phyloP scores from a whole-genome alignment of 2,888 invertebrate species.

The Cordilura impudica region DNA sequence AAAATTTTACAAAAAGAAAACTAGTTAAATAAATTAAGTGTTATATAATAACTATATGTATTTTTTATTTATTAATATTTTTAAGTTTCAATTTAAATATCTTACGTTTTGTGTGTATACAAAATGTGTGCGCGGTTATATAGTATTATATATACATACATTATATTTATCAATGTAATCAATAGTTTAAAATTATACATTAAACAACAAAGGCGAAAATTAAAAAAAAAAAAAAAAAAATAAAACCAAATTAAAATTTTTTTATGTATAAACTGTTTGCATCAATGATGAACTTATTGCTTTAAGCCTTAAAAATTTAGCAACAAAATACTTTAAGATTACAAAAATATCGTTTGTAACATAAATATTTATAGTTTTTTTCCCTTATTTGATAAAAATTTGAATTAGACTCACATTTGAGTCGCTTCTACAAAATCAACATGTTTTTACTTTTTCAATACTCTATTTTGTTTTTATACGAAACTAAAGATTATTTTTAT shows the following conservation, averaged over 20 bases:
- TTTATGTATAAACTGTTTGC: not conserved
- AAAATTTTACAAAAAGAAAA: not conserved
- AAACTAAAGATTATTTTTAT: no score
- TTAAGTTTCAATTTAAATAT: slow-evolving; percentile 36
- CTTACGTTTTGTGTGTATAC: slow-evolving; percentile 39
- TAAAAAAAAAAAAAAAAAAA: not conserved
- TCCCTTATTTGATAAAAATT: no score
- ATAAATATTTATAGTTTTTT: not conserved
- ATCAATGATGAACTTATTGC: slow-evolving; percentile 31
- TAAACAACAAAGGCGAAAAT: not conserved
- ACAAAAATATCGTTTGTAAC: not conserved
- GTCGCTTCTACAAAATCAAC: no score
- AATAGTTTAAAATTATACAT: not conserved
- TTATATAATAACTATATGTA: slow-evolving; percentile 4
- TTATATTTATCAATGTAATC: not conserved
- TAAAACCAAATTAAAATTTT: no score
- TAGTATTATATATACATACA: no score
- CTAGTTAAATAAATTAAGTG: slow-evolving; percentile 30
- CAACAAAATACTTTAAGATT: slow-evolving; percentile 42
- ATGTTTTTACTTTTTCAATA: no score
- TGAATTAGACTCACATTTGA: no score
- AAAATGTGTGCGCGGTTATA: slow-evolving; percentile 16
- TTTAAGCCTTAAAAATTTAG: slow-evolving; percentile 49
- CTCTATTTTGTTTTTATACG: no score
- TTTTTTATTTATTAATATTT: not conserved